Evolutionary conservation across 1,140 invertebrate genomes (phyloP).

Genomic region (Ostrea edulis): DNA sequence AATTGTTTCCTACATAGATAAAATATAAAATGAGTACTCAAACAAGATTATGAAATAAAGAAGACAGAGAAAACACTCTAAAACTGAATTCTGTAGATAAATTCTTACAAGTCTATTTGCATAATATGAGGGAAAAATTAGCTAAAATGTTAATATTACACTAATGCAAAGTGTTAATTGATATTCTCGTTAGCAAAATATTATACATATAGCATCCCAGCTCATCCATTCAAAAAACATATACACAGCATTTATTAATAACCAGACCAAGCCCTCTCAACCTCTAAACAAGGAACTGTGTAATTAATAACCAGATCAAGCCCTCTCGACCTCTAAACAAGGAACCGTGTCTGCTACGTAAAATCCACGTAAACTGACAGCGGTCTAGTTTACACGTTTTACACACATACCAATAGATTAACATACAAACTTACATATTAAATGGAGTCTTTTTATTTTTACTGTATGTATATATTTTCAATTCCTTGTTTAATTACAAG

Average conservation of each 20-base stretch:
- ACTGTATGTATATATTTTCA: not conserved
- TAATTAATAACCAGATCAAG: not conserved
- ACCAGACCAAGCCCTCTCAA: not conserved
- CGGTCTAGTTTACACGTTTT: not conserved
- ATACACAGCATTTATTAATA: not conserved
- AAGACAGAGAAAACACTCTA: too few relatives aligned
- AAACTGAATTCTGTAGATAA: too few relatives aligned
- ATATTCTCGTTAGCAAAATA: not conserved
- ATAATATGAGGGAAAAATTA: not conserved
- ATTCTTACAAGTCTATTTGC: too few relatives aligned
- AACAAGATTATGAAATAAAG: too few relatives aligned
- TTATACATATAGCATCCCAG: not conserved
- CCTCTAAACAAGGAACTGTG: constrained; percentile 12
- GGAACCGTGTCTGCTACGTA: not conserved
- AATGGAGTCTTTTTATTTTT: not conserved
- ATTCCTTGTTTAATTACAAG: constrained; percentile 8
- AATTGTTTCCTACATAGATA: not conserved
- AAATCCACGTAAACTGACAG: not conserved
- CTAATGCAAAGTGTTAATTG: not conserved
- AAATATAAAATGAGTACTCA: not conserved
- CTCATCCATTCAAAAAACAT: not conserved
- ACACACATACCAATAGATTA: not conserved
- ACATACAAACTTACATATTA: not conserved
- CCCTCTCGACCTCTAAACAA: not conserved
- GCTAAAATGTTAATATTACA: not conserved